Percentiles rank a stretch among this genome's conserved stretches.
Evolutionary conservation across 1,140 invertebrate species (phyloP).

Genomic region (Drosophila equinoxialis): DNA sequence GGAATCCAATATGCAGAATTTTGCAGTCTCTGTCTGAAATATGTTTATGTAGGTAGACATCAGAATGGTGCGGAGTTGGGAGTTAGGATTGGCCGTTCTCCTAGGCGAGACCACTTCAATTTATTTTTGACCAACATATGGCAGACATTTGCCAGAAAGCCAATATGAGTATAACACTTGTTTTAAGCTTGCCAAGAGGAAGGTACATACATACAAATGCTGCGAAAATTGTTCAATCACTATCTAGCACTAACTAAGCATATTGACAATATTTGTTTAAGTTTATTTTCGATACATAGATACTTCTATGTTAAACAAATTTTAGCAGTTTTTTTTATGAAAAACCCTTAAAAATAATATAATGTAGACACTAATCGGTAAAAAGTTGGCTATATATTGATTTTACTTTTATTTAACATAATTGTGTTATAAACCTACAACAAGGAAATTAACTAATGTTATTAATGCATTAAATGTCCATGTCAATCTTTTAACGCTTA

Average conservation of each 20-base stretch:
- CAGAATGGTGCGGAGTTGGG: not conserved
- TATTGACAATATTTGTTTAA: not conserved
- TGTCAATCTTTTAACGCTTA: no score
- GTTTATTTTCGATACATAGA: no score
- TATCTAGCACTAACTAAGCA: not conserved
- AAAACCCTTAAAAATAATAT: not conserved
- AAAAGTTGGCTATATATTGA: no score
- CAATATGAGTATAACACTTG: not conserved
- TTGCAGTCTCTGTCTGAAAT: constrained; percentile 39
- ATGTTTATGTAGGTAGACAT: constrained; percentile 53
- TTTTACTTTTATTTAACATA: no score
- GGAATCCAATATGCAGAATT: constrained; percentile 9
- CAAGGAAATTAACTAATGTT: no score
- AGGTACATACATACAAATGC: not conserved
- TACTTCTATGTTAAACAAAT: not conserved
- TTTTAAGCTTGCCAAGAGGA: not conserved
- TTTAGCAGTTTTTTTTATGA: not conserved
- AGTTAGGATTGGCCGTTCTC: constrained; percentile 18
- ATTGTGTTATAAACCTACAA: no score
- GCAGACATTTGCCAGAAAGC: constrained; percentile 26
- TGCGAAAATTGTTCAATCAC: not conserved
- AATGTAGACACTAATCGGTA: no score
- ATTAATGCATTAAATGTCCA: no score
- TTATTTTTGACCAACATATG: constrained; percentile 79
- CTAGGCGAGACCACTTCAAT: constrained; percentile 75